These are phyloP conservation scores for Lithophane socia DNA, from an alignment of 2,888 invertebrate species.

Conservation along the genomic window DNA sequence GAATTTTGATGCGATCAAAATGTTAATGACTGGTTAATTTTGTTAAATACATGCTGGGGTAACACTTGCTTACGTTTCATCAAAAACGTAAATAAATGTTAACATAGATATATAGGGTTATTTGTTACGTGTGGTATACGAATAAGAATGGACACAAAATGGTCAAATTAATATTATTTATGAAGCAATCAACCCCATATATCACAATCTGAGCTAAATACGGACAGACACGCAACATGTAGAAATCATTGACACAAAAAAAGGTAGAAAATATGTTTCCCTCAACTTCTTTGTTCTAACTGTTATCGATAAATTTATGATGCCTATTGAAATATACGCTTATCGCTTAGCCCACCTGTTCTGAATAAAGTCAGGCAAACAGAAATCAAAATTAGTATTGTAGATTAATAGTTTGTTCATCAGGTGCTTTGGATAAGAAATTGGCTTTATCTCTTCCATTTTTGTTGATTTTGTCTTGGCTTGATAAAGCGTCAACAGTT, in stretches of 20 bases:
- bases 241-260: constrained; percentile 40
- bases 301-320: constrained; percentile 59
- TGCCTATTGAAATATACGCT: constrained; percentile 54
- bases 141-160: not conserved
- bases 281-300: constrained; percentile 52
- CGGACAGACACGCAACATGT: constrained; percentile 45
- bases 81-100: constrained; percentile 45
- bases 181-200: constrained; percentile 45
- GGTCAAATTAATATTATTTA: not conserved
- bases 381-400: constrained; percentile 33
- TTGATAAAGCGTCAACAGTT: constrained; percentile 7
- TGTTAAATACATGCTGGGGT: constrained; percentile 58
- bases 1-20: constrained; percentile 55
- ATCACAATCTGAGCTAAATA: constrained; percentile 41
- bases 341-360: constrained; percentile 67
- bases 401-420: constrained; percentile 10
- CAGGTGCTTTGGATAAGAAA: constrained; percentile 23
- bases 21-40: constrained; percentile 64
- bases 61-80: constrained; percentile 46
- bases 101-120: constrained; percentile 50
- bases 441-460: constrained; percentile 24
- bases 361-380: constrained; percentile 58
- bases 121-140: not conserved
- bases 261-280: constrained; percentile 40
- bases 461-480: not conserved